These are phyloP conservation scores for Aspidoscelis tigris DNA, from an alignment of 2,113 vertebrate species.

Conservation along the genomic window DNA sequence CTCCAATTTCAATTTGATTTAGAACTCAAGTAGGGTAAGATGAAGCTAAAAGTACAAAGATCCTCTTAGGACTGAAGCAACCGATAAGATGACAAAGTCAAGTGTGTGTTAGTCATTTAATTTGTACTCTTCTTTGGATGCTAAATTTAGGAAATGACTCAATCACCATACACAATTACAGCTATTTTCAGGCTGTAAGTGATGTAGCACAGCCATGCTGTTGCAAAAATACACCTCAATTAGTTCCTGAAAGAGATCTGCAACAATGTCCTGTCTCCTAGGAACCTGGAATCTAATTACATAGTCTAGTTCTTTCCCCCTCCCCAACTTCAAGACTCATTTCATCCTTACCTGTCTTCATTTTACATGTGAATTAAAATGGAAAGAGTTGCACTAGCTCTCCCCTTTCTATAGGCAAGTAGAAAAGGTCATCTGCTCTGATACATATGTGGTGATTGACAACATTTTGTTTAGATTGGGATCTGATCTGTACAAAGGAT, in stretches of 20 bases:
- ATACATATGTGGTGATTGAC: constrained; percentile 38
- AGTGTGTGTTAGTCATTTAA: constrained; percentile 75
- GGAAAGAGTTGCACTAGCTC: constrained; percentile 69
- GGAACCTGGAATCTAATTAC: constrained; percentile 78
- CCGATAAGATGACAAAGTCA: constrained; percentile 73
- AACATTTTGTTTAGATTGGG: constrained; percentile 46
- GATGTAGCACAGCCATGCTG: constrained; percentile 71
- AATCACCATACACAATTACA: constrained; percentile 75
- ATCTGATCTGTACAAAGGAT: constrained; percentile 39
- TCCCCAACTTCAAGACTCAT: constrained; percentile 36
- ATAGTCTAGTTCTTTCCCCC: constrained; percentile 63
- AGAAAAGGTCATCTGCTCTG: constrained; percentile 68
- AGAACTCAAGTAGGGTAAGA: constrained; percentile 40
- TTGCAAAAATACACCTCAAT: constrained; percentile 79
- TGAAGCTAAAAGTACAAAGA: constrained; percentile 54
- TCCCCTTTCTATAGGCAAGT: constrained; percentile 58
- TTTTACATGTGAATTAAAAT: constrained; percentile 72
- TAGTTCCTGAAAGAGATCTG: constrained; percentile 75
- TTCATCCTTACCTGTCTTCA: constrained; percentile 69
- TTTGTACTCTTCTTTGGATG: constrained; percentile 65
- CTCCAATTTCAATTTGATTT: constrained; percentile 51
- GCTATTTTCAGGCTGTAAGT: constrained; percentile 78
- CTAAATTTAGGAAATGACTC: constrained; percentile 83
- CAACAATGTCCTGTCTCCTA: constrained; percentile 74
- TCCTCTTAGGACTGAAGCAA: constrained; percentile 65